Conservation (phyloP, 2,888 invertebrate genomes). For the Heteromurus nitidus region DNA sequence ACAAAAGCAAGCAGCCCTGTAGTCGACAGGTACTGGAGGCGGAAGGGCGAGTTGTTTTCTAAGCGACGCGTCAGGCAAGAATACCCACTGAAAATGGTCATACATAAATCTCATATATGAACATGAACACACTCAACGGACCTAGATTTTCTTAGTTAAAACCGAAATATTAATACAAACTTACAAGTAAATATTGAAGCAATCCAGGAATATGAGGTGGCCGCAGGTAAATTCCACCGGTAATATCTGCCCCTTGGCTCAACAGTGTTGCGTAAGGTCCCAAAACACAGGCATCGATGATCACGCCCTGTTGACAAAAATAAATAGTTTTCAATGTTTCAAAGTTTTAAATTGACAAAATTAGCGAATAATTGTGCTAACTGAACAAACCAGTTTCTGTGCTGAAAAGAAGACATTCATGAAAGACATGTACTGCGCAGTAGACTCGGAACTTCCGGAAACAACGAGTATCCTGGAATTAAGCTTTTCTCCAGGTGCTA, state of each 20-base stretch:
- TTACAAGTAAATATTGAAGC: constrained; percentile 89
- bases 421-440: constrained; percentile 97
- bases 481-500: constrained; percentile 77
- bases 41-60: constrained; percentile 90
- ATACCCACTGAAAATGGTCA: constrained; percentile 86
- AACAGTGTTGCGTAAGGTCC: constrained; percentile 92
- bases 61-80: constrained; percentile 88
- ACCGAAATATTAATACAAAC: too few species aligned
- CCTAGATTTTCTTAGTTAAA: too few species aligned
- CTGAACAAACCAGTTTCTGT: constrained; percentile 81
- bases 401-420: constrained; percentile 99
- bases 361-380: too few species aligned
- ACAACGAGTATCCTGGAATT: constrained; percentile 88
- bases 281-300: constrained; percentile 93
- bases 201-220: constrained; percentile 91
- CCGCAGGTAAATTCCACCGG: constrained; percentile 92
- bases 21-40: constrained; percentile 93
- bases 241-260: constrained; percentile 98
- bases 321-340: too few species aligned
- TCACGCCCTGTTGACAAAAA: constrained; percentile 81
- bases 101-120: too few species aligned
- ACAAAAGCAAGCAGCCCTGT: constrained; percentile 98
- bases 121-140: too few species aligned
- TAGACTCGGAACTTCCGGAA: constrained; percentile 92
- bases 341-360: too few species aligned